These are phyloP conservation scores for Seira ritae DNA, from an alignment of 2,888 invertebrate species.

Conservation along the genomic window DNA sequence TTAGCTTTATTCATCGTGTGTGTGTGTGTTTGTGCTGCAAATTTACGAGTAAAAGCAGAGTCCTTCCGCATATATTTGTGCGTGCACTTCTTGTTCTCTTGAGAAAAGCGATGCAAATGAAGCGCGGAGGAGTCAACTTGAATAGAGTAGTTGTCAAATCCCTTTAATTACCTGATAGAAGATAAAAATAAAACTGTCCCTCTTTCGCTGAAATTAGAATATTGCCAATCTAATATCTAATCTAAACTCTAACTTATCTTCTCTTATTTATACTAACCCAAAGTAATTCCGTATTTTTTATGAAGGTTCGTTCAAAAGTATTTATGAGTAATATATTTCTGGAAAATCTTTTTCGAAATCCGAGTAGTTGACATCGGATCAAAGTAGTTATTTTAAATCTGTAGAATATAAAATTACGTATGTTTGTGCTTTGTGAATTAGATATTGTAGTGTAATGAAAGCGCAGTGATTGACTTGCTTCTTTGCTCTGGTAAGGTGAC, in stretches of 20 bases:
- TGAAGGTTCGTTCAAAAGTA: not conserved
- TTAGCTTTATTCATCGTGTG: slow-evolving; percentile 20
- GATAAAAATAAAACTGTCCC: too few relatives aligned
- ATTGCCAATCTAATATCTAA: not conserved
- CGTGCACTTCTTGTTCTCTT: too few relatives aligned
- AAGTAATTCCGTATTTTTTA: not conserved
- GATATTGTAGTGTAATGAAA: not conserved
- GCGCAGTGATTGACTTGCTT: slow-evolving; percentile 7
- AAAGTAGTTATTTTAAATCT: too few relatives aligned
- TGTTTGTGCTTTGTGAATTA: too few relatives aligned
- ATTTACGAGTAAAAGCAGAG: not conserved
- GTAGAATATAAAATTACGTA: too few relatives aligned
- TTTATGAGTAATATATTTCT: too few relatives aligned
- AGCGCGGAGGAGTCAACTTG: slow-evolving; percentile 42
- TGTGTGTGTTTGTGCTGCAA: not conserved
- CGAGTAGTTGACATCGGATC: too few relatives aligned
- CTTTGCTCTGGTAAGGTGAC: not conserved
- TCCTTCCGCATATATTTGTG: not conserved
- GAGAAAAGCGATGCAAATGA: slow-evolving; percentile 33
- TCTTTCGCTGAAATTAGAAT: not conserved
- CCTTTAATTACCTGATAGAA: too few relatives aligned
- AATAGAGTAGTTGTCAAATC: slow-evolving; percentile 32
- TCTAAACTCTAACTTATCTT: not conserved
- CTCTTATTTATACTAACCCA: not conserved
- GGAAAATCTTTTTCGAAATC: too few relatives aligned